Percentiles rank a stretch among this genome's conserved stretches.
Conservation (phyloP, 2,888 invertebrate genomes). For the Trachelus tabidus region DNA sequence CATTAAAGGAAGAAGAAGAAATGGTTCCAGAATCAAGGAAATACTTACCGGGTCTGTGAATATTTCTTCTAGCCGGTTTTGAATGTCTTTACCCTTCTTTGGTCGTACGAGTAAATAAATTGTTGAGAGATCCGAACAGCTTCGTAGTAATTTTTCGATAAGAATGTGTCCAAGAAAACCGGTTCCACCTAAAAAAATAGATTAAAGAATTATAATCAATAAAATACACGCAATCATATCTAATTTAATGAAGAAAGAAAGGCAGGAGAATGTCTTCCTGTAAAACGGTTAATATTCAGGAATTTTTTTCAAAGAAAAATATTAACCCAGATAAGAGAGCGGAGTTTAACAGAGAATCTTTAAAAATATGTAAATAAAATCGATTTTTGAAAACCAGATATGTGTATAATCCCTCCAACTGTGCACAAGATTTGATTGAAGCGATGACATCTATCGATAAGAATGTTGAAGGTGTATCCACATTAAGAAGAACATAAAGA, state of each 20-base stretch:
- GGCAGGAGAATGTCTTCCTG: no score
- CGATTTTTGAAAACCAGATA: no score
- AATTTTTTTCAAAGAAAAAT: not conserved
- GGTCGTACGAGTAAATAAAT: conserved; percentile 70
- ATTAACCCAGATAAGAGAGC: not conserved
- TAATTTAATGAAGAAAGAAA: not conserved
- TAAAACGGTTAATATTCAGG: no score
- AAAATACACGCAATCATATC: not conserved
- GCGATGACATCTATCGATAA: not conserved
- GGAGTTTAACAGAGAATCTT: no score
- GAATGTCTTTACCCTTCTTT: conserved; percentile 70
- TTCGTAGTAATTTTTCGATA: conserved; percentile 72
- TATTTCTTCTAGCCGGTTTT: conserved; percentile 69
- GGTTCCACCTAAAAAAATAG: conserved; percentile 54
- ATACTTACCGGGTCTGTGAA: conserved; percentile 72
- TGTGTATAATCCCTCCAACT: not conserved
- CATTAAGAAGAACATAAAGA: not conserved
- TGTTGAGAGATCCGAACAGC: conserved; percentile 69
- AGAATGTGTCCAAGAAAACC: conserved; percentile 71
- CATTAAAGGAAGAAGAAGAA: not conserved
- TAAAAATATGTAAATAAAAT: no score
- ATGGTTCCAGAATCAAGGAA: not conserved
- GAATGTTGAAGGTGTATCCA: not conserved
- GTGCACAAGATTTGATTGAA: no score
- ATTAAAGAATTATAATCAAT: conserved; percentile 9